These are phyloP conservation scores for Drosophila prostipennis DNA, from an alignment of 2,888 invertebrate species.

Conservation along the genomic window DNA sequence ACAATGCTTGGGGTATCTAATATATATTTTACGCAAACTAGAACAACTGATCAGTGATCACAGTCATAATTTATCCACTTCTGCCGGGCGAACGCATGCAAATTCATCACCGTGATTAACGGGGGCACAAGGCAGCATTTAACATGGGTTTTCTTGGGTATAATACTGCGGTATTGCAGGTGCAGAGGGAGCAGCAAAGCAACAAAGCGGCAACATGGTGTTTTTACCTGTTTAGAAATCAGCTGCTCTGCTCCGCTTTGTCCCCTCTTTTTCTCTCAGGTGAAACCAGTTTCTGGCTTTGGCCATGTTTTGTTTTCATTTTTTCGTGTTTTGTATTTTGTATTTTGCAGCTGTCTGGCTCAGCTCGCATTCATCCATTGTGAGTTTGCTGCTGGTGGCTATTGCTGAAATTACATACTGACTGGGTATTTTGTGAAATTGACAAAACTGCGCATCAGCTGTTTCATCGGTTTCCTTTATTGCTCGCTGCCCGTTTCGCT, in stretches of 20 bases:
- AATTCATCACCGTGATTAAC: slow-evolving; percentile 41
- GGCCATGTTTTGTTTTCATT: slow-evolving; percentile 71
- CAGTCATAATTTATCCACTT: slow-evolving; percentile 47
- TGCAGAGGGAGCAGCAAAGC: slow-evolving; percentile 15
- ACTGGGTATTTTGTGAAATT: slow-evolving; percentile 56
- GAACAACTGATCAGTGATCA: slow-evolving; percentile 19
- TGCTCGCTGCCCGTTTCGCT: slow-evolving; percentile 8
- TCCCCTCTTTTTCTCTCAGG: slow-evolving; percentile 17
- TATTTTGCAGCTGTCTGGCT: slow-evolving; percentile 66
- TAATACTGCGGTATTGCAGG: slow-evolving; percentile 16
- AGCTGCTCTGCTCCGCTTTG: slow-evolving; percentile 58
- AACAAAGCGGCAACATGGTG: slow-evolving; percentile 8
- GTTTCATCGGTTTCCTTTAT: slow-evolving; percentile 49
- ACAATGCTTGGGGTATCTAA: slow-evolving; percentile 29
- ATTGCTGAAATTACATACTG: slow-evolving; percentile 50
- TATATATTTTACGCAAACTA: slow-evolving; percentile 7
- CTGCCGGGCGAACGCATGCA: slow-evolving; percentile 44
- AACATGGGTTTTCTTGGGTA: slow-evolving; percentile 1
- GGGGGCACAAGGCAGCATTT: slow-evolving; percentile 18
- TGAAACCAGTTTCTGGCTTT: slow-evolving; percentile 68
- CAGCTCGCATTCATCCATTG: too few relatives aligned
- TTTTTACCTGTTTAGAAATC: slow-evolving; percentile 63
- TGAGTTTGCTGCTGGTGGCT: slow-evolving; percentile 13
- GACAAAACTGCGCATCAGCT: slow-evolving; percentile 73
- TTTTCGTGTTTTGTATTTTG: slow-evolving; percentile 27